Conservation (phyloP, 2,113 vertebrate genomes). For the Catagonus wagneri region DNA sequence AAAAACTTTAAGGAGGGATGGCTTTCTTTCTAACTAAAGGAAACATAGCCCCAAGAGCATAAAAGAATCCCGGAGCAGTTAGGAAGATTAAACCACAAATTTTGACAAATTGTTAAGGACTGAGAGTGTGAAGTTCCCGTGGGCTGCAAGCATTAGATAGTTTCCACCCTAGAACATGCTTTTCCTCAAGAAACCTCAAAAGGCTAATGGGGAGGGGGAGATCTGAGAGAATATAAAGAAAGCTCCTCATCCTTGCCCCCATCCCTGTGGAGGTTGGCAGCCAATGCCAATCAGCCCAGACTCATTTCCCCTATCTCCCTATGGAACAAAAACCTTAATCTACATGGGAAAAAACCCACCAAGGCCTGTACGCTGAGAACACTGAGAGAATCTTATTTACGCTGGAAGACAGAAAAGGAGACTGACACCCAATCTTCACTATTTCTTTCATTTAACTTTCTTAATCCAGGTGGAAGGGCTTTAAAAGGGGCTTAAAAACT, state of each 20-base stretch:
- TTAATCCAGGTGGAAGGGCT: not conserved
- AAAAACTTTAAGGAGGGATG: not conserved
- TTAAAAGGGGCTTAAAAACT: not conserved
- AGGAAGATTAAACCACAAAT: constrained; percentile 12
- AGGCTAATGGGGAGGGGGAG: not conserved
- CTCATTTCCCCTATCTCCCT: not conserved
- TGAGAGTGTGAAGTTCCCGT: not conserved
- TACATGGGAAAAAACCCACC: not conserved
- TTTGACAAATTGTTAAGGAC: not conserved
- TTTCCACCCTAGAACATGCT: not conserved
- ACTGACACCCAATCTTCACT: not conserved
- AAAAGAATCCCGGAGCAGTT: not conserved
- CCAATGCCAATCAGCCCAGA: not conserved
- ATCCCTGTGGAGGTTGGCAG: not conserved
- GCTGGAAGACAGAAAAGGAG: not conserved
- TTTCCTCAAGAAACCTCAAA: constrained; percentile 13
- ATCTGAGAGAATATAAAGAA: not conserved
- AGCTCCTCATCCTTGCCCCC: not conserved
- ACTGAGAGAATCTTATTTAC: not conserved
- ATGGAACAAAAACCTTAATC: not conserved
- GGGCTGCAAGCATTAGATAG: not conserved
- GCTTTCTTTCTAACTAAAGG: not conserved
- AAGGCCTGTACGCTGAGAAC: not conserved
- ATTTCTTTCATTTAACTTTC: not conserved
- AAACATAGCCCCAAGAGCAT: not conserved